phyloP scores from a whole-genome alignment of 2,113 vertebrate genomes.

The Strix uralensis region DNA sequence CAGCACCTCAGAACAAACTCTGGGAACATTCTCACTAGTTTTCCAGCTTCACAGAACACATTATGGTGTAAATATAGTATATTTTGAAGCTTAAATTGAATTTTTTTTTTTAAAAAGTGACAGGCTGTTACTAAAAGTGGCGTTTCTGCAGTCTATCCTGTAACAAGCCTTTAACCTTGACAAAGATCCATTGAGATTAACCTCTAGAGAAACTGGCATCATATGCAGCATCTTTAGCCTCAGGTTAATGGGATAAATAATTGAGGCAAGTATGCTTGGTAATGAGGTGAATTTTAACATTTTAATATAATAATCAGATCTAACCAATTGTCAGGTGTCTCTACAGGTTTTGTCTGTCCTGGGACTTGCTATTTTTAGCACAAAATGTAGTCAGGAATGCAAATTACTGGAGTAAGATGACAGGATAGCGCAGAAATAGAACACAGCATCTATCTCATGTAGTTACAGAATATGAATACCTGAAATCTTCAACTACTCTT shows the following conservation, averaged over 20 bases:
- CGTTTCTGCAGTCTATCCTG: not conserved
- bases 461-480: not conserved
- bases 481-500: not conserved
- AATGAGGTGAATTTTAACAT: conserved; percentile 60
- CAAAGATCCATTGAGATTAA: conserved; percentile 19
- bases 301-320: conserved; percentile 55
- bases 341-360: not conserved
- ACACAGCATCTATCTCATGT: not conserved
- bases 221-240: conserved; percentile 41
- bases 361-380: conserved; percentile 30
- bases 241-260: conserved; percentile 65
- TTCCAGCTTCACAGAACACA: not conserved
- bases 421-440: not conserved
- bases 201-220: conserved; percentile 25
- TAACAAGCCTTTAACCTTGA: conserved; percentile 51
- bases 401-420: conserved; percentile 4
- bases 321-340: conserved; percentile 32
- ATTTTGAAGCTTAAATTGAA: not conserved
- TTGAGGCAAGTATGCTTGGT: conserved; percentile 35
- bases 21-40: not conserved
- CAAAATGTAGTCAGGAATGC: not conserved
- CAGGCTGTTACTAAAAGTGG: not conserved
- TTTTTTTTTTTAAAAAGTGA: not conserved
- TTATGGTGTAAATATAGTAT: not conserved
- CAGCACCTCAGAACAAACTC: not conserved